Evolutionary conservation across 2,113 vertebrate species (phyloP), one percentile per base, ranked within the genome.

Genomic region (Brachionichthys hirsutus): DNA sequence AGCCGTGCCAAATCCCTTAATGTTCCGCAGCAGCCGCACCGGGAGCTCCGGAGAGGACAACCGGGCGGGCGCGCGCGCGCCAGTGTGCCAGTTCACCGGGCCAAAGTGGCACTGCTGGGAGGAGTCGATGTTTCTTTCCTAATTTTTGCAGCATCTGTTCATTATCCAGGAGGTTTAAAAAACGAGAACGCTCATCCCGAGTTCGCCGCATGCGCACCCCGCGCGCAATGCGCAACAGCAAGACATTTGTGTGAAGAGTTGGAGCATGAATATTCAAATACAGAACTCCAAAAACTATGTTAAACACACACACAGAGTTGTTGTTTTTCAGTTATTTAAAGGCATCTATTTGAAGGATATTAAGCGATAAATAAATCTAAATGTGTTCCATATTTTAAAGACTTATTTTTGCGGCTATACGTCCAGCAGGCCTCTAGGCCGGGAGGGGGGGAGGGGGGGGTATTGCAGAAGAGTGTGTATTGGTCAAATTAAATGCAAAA

Each of bases 81-180:
- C 82, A 78, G 77, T 69, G 82, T 84, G 88, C 89, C 87, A 82
- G 87, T 87, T 89, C 84, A 85, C 81, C 84, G 73, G 87, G 90
- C 90, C 85, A 89, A 86, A 88, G 87, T 83, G 83, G 86, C 86
- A 77, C 86, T 87, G 84, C 84, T 88, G 88, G 89, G 90, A 88
- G 89, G 89, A 88, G 90, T 79, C 77, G 78, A 83, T 86, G 84
- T 90, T 88, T 88, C 87, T 89, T 90, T 88, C 84, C 88, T 90
- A 88, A 88, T 89, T 89, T 88, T 78, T 87, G 86, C 84, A 86
- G 87, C 90, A 90, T 90, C 89, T 90, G 89, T 91, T 91, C 88
- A 89, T 91, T 88, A 91, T 90, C 85, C 84, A 76, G 77, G 67
- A 87, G 81, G 84, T 87, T 89, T 88, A 80, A 78, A n/a, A 87